Base-by-base conservation (phyloP, 1,140 invertebrate species). In the Aphidius ervi region DNA sequence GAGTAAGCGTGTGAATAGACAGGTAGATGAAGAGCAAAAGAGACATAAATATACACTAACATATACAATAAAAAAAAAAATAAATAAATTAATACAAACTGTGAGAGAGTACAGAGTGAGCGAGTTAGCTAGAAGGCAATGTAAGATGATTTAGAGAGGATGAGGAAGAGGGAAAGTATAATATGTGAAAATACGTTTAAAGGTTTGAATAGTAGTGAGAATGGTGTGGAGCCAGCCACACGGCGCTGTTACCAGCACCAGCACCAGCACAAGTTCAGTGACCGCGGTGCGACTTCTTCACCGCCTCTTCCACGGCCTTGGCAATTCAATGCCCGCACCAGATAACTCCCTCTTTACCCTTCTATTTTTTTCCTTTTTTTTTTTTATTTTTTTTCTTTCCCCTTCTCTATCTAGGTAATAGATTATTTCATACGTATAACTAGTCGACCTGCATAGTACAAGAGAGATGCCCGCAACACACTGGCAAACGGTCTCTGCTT, bases 291-390 rank as follows among this genome's bases (percentile, higher is more conserved):
- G 73, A 77, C 73, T 76, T 75, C 68, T 68, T 49, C 56, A 41
- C 62, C 64, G 66, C 57, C 68, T 58, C 67, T 69, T 70, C 69
- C 65, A 69, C 71, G 76, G 71, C 75, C 76, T 79, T 79, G 75
- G 73, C 74, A 69, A 78, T 77, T 78, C 73, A 76, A 75, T 78
- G 74, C 70, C 73, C 75, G 76, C 75, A 74, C 74, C 69, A 76
- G 73, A 79, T 79, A 76, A 75, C 70, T 78, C 71, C 69, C 71
- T 56, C 47, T 39, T 45, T 45, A 31, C 23, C 23, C 23, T 31
- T 31, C 23, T 1, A 16, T 4, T 31, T 31, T 31, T 31, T 31
- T 31, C 23, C 23, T 31, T 31, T 31, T 31, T 3, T 16, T 4
- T 31, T 31, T 31, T 31, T 31, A 3, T 4, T 1, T 31, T 31